phyloP scores from a whole-genome alignment of 2,888 invertebrate species.

The Gryllus longicercus region DNA sequence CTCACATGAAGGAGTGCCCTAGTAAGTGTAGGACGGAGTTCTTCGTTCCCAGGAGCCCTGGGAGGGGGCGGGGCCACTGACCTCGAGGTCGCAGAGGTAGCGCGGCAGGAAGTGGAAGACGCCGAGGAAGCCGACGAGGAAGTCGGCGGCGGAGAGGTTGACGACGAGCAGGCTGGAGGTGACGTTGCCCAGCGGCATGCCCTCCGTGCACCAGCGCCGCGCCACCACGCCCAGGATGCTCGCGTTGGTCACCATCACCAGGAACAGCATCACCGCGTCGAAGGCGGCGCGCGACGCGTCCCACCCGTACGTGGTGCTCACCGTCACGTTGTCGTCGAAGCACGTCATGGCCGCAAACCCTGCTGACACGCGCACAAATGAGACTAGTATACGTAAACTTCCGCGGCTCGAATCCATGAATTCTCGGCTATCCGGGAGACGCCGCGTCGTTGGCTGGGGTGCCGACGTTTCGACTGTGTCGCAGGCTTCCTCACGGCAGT shows the following conservation, averaged over 20 bases:
- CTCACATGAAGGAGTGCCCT: too few relatives aligned
- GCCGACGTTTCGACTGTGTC: too few relatives aligned
- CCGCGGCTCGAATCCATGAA: too few relatives aligned
- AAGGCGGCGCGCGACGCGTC: neutral
- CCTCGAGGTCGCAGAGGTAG: constrained; percentile 29
- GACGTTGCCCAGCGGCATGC: constrained; percentile 12
- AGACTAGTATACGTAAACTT: too few relatives aligned
- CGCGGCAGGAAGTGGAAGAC: constrained; percentile 28
- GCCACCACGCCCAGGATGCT: neutral
- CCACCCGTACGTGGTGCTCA: neutral
- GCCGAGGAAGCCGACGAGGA: constrained; percentile 25
- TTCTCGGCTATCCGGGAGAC: too few relatives aligned
- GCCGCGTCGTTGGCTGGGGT: too few relatives aligned
- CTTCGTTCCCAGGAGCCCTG: neutral
- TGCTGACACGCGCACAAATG: too few relatives aligned
- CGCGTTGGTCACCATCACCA: neutral
- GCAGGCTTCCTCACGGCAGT: too few relatives aligned
- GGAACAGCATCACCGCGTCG: neutral
- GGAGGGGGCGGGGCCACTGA: neutral
- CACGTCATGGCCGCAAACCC: neutral
- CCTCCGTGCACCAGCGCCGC: neutral
- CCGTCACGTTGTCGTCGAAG: neutral
- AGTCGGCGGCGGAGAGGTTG: constrained; percentile 28
- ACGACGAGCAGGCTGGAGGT: constrained; percentile 22
- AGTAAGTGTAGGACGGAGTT: too few relatives aligned